These are phyloP conservation scores for Plutomurus gul DNA, from an alignment of 1,140 invertebrate species.

Conservation along the genomic window DNA sequence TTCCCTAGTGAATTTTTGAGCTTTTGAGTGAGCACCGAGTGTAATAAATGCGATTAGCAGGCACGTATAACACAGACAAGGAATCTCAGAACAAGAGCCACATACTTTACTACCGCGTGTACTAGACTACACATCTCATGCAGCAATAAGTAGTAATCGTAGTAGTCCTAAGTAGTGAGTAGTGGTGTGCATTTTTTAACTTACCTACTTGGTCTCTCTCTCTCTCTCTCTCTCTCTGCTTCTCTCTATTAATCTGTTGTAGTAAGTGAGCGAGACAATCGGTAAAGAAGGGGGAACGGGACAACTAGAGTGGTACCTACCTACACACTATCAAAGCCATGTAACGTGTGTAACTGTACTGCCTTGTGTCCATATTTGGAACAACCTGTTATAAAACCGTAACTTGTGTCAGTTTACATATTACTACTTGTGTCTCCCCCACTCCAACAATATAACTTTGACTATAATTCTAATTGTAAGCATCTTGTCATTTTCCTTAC, in stretches of 20 bases:
- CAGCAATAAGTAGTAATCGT: neutral
- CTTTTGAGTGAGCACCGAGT: neutral
- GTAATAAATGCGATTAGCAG: neutral
- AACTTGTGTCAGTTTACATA: slow-evolving; percentile 3
- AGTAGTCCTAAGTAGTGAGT: no score
- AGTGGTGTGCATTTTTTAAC: no score
- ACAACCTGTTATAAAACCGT: slow-evolving; percentile 42
- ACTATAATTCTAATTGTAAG: no score
- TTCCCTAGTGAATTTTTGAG: slow-evolving; percentile 41
- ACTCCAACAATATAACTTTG: no score
- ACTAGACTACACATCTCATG: no score
- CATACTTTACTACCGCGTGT: no score
- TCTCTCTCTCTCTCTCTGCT: neutral
- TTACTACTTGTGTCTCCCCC: no score
- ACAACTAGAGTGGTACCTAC: neutral
- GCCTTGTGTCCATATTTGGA: slow-evolving; percentile 43
- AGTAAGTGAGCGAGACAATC: neutral
- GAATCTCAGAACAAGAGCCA: no score
- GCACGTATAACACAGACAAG: no score
- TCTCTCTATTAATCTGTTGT: neutral
- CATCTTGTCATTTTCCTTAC: no score
- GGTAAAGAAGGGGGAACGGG: neutral
- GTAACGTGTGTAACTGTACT: slow-evolving; percentile 34
- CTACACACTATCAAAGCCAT: neutral
- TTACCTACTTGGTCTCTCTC: no score